phyloP scores from a whole-genome alignment of 2,888 invertebrate species.

The Acrobasis consociella region DNA sequence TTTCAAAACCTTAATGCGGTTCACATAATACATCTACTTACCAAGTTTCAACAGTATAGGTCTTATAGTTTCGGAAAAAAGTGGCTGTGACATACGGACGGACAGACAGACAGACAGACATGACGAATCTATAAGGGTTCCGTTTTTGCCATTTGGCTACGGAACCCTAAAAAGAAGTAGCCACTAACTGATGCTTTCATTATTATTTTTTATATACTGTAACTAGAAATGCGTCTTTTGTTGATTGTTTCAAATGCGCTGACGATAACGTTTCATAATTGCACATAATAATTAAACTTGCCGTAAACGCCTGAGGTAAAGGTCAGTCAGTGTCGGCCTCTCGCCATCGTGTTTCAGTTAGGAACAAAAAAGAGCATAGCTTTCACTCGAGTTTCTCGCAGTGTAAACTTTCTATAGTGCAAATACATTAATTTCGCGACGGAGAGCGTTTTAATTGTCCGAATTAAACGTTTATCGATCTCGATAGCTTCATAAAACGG shows the following conservation, averaged over 20 bases:
- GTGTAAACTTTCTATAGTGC: conserved; percentile 47
- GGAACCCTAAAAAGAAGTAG: too few relatives aligned
- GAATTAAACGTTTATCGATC: conserved; percentile 7
- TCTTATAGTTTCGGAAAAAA: too few relatives aligned
- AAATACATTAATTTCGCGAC: conserved; percentile 55
- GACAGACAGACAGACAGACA: too few relatives aligned
- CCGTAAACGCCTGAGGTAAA: not conserved
- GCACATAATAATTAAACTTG: conserved; percentile 1
- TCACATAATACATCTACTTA: too few relatives aligned
- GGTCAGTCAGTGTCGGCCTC: conserved; percentile 5
- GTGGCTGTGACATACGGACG: too few relatives aligned
- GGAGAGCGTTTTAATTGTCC: conserved; percentile 33
- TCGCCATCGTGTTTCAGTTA: conserved; percentile 24
- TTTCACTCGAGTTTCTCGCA: conserved; percentile 52
- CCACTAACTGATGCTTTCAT: not conserved
- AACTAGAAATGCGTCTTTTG: not conserved
- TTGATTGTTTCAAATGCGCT: not conserved
- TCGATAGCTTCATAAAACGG: not conserved
- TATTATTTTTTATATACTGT: not conserved
- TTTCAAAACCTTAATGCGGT: too few relatives aligned
- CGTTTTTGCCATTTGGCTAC: too few relatives aligned
- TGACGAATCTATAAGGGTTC: too few relatives aligned
- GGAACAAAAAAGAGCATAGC: conserved; percentile 40
- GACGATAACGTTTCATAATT: conserved; percentile 3
- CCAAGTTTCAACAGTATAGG: too few relatives aligned